Conservation (phyloP, 2,888 invertebrate genomes). For the Luperina nickerlii region DNA sequence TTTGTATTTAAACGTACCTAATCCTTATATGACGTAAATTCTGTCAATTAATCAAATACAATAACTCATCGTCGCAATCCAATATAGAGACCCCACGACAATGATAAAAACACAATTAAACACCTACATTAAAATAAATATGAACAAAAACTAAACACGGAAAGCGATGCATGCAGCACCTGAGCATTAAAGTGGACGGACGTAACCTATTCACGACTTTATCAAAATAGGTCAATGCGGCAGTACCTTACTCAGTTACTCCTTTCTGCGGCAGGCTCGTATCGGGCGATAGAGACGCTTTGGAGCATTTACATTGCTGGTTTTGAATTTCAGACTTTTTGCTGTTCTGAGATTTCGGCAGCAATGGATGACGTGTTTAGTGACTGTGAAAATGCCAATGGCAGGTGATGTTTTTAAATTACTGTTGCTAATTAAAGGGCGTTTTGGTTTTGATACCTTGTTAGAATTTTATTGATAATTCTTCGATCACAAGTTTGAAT, state of each 20-base stretch:
- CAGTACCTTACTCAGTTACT: conserved; percentile 74
- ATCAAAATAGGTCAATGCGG: conserved; percentile 89
- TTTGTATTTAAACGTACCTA: neutral
- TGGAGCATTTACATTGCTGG: conserved; percentile 74
- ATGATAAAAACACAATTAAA: conserved; percentile 34
- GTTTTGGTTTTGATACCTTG: conserved; percentile 19
- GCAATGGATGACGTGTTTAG: conserved; percentile 40
- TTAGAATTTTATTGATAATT: conserved; percentile 17
- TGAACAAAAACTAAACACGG: conserved; percentile 59
- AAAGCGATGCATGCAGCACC: conserved; percentile 72
- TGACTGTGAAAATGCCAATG: neutral
- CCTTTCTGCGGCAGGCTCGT: conserved; percentile 77
- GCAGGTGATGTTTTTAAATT: neutral
- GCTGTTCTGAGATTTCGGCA: neutral
- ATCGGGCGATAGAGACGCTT: conserved; percentile 73
- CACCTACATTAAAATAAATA: conserved; percentile 48
- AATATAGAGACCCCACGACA: conserved; percentile 10
- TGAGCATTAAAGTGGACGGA: conserved; percentile 78
- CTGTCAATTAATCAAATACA: conserved; percentile 6
- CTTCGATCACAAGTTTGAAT: neutral
- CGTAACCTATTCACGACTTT: conserved; percentile 86
- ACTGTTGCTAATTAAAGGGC: conserved; percentile 10
- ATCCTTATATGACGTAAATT: neutral
- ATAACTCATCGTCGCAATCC: neutral
- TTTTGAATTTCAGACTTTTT: conserved; percentile 52